These are phyloP conservation scores for Geococcyx californianus DNA, from an alignment of 2,113 vertebrate genomes.

Conservation along the genomic window DNA sequence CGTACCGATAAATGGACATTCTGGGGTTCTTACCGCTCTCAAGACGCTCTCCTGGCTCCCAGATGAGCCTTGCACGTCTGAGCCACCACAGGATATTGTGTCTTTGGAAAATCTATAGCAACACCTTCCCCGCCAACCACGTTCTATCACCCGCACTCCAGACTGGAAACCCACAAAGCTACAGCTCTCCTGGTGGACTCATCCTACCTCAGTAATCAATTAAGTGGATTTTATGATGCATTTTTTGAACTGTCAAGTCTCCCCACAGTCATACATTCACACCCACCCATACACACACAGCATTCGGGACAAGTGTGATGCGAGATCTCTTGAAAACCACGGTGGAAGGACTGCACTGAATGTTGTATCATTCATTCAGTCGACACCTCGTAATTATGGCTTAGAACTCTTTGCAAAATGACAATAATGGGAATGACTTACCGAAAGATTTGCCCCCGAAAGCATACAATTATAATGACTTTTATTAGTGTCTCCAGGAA, in stretches of 20 bases:
- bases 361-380: not conserved
- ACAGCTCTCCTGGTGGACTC: not conserved
- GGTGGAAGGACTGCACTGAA: too few species aligned
- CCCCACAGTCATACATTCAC: not conserved
- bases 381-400: not conserved
- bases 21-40: not conserved
- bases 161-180: not conserved
- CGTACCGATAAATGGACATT: not conserved
- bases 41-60: not conserved
- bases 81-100: not conserved
- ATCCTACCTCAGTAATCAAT: not conserved
- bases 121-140: not conserved
- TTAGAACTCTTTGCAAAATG: constrained; percentile 16
- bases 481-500: constrained; percentile 22
- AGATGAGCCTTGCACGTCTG: rapidly evolving
- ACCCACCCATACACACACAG: not conserved
- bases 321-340: not conserved
- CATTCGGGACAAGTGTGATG: not conserved
- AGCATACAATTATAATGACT: not conserved
- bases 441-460: constrained; percentile 30
- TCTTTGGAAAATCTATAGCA: not conserved
- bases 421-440: constrained; percentile 66
- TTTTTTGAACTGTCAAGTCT: not conserved
- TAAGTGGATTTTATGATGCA: not conserved
- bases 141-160: not conserved